Evolutionary conservation across 2,113 vertebrate genomes (phyloP), one percentile per base, ranked within the genome.

Genomic region (Cisticola juncidis): DNA sequence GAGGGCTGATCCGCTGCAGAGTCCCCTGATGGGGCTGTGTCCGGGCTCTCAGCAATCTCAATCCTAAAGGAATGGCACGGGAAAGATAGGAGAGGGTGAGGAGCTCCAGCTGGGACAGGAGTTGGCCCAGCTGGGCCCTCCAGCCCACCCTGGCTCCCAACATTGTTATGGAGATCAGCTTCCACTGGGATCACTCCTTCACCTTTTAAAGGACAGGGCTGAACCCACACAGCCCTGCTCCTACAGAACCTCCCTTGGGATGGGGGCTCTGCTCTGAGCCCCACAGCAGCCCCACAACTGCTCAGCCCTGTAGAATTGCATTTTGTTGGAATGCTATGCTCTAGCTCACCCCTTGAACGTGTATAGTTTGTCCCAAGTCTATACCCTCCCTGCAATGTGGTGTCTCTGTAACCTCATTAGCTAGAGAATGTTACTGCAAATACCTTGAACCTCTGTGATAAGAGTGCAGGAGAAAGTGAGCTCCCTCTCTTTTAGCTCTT

Each of bases 1-100:
- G 99, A 98, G 1, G 99, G 98, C 35, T 99, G 98, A 87, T 99
- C 99, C 0, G 97, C 60, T 0, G 97, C 94, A 9, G 97, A 98
- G 5, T 97, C 97, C 57, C 97, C 98, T 0, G 98, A 31, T 2
- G 98, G 97, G 29, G 95, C 97, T 1, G 97, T 45, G 10, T 99
- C 99, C 0, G 99, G 99, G 96, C 99, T 99, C 95, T 99, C 99
- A 0, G 97, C 73, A 3, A 98, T 99, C 95, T 99, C 99, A 0
- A 96, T 99, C 69, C 99, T 99, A 61, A 9, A 10, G 7, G 62
- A 94, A 89, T 0, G 8, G 48, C 12, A 12, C 17, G 2, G 29
- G 33, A n/a, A 24, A 48, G 45, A 8, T 0, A 0, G 8, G 48
- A 90, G 53, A 40, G 3, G 5, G 23, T 7, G 26, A 54, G 68